Conservation (phyloP, 2,797 vertebrate genomes). For the Crocidura indochinensis region DNA sequence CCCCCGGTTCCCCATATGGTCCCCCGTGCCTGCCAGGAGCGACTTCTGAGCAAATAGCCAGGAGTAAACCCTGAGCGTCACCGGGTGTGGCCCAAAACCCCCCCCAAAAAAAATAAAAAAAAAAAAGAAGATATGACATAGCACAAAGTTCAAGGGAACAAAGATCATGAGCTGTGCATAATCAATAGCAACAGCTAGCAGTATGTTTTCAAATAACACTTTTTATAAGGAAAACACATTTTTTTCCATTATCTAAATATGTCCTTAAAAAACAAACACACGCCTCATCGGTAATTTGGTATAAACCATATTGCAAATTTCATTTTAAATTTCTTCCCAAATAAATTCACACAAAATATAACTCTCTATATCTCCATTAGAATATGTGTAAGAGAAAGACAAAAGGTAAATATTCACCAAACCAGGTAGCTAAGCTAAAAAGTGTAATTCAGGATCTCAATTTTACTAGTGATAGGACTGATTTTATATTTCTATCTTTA, state of each 20-base stretch:
- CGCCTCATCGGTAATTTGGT: background rate
- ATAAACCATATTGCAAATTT: background rate
- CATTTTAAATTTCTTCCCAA: constrained; percentile 14
- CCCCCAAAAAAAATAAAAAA: too few relatives aligned
- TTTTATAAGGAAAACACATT: background rate
- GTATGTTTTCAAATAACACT: background rate
- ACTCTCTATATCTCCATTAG: background rate
- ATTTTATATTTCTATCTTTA: constrained; percentile 16
- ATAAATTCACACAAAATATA: background rate
- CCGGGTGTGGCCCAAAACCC: too few relatives aligned
- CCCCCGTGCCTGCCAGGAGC: too few relatives aligned
- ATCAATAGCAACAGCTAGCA: background rate
- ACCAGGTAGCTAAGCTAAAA: too few relatives aligned
- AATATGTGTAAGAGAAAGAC: background rate
- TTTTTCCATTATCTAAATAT: background rate
- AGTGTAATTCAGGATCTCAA: too few relatives aligned
- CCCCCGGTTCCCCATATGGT: too few relatives aligned
- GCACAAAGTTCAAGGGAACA: background rate
- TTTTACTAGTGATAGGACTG: too few relatives aligned
- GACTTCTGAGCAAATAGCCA: too few relatives aligned
- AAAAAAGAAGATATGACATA: background rate
- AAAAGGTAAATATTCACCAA: background rate
- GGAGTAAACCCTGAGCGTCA: too few relatives aligned
- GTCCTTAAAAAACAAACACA: constrained; percentile 10
- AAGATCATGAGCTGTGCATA: background rate